phyloP scores from a whole-genome alignment of 2,888 invertebrate species.

The Nemoura dubitans region DNA sequence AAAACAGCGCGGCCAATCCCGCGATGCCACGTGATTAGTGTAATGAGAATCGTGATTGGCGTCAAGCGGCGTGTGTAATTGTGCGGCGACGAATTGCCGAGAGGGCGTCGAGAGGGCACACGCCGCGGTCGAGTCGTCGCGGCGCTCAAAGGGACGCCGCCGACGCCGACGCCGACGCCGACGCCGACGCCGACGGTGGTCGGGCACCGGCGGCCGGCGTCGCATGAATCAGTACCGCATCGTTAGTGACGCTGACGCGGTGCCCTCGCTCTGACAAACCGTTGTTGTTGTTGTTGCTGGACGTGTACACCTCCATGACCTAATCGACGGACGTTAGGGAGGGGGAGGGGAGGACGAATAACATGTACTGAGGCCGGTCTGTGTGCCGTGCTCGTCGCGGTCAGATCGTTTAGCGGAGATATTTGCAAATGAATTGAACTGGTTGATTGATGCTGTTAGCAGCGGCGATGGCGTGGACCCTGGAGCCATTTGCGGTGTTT shows the following conservation, averaged over 20 bases:
- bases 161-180: not conserved
- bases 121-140: conserved; percentile 22
- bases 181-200: not conserved
- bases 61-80: conserved; percentile 30
- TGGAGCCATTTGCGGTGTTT: not conserved
- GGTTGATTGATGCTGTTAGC: not conserved
- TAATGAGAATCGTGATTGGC: not conserved
- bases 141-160: not conserved
- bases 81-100: no score
- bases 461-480: not conserved
- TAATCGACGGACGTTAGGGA: no score
- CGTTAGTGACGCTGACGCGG: not conserved
- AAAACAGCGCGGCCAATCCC: not conserved
- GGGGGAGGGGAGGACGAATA: no score
- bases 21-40: not conserved
- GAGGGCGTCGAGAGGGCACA: not conserved
- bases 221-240: conserved; percentile 7
- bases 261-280: not conserved
- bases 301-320: no score
- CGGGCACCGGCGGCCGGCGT: not conserved
- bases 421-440: not conserved
- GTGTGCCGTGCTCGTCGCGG: not conserved
- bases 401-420: not conserved
- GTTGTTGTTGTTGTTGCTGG: not conserved
- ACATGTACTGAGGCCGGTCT: no score